Base-by-base conservation (phyloP, 2,888 invertebrate species). In the Gibbula magus region DNA sequence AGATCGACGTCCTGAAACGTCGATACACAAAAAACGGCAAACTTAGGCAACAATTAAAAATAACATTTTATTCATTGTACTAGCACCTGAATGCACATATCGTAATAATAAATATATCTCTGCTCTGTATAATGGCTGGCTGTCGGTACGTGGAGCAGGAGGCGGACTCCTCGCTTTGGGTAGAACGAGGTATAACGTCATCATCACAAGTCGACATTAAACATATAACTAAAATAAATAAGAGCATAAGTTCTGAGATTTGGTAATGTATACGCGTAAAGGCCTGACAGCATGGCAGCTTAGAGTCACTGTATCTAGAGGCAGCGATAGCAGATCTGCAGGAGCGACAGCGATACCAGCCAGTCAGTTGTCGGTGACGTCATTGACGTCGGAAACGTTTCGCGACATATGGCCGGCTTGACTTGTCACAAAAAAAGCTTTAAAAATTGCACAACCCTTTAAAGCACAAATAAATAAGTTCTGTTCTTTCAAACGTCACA, bases 51-150 rank as follows among this genome's bases (percentile, higher is more conserved):
- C 61, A 61, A 61, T 29, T 61, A 61, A 61, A 61, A 61, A 61
- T 61, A 61, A 61, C 61, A 61, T 61, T 61, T 61, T 61, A 61
- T 61, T 61, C 61, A 25, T 61, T 61, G 29, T 61, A 25, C 61
- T 61, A 61, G 61, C 61, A 61, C 61, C 61, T 61, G 61, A 61
- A 61, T 61, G 61, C 61, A 61, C 61, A 61, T 61, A 25, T 61
- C 61, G 29, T 61, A 61, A 61, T 61, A 61, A 29, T 61, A 61
- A 61, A 61, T 61, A 61, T 61, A 61, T 61, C 25, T 61, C 25
- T 61, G 61, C 29, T 61, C n/a, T 25, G 61, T 61, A 61, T n/a
- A 61, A 29, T 45, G 45, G 29, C 25, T 61, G 29, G 22, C 61
- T 29, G 61, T 61, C 16, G 18, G 20, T 20, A 61, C 16, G 61